A percentile compares a stretch with the other conserved stretches of the same genome.
Conservation (phyloP, 1,140 invertebrate genomes). For the Solen grandis region DNA sequence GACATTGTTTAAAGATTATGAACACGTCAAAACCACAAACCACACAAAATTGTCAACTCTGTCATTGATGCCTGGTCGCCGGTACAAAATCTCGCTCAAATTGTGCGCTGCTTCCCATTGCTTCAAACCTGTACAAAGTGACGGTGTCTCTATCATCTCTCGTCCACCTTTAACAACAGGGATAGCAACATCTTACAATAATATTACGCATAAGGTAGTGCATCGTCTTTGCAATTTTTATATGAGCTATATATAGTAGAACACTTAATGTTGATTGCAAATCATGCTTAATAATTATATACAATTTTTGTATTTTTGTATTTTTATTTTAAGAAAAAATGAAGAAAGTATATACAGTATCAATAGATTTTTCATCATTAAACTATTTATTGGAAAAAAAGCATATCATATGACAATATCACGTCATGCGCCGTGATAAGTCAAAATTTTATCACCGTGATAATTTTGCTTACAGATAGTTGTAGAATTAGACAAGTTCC, state of each 20-base stretch:
- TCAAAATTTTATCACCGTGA: no score
- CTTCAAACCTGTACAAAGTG: conserved; percentile 43
- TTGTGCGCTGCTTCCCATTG: conserved; percentile 51
- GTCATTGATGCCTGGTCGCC: conserved; percentile 23
- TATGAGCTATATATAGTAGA: no score
- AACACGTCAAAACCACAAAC: not conserved
- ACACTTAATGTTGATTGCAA: no score
- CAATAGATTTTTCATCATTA: no score
- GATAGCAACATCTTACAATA: conserved; percentile 4
- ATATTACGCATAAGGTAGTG: not conserved
- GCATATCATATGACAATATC: no score
- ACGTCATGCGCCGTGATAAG: no score
- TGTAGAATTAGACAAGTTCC: conserved; percentile 40
- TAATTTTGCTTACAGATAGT: conserved; percentile 26
- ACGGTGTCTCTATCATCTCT: conserved; percentile 45
- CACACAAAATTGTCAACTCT: conserved; percentile 3
- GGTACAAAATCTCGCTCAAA: conserved; percentile 37
- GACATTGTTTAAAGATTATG: conserved; percentile 23
- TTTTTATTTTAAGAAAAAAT: no score
- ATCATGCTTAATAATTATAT: no score
- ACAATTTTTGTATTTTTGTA: no score
- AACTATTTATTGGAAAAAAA: no score
- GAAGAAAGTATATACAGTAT: no score
- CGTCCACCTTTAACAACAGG: conserved; percentile 34
- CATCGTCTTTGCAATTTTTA: no score